Evolutionary conservation across 2,888 invertebrate species (phyloP), one percentile per base, ranked within the genome.

Genomic region (Tuta absoluta): DNA sequence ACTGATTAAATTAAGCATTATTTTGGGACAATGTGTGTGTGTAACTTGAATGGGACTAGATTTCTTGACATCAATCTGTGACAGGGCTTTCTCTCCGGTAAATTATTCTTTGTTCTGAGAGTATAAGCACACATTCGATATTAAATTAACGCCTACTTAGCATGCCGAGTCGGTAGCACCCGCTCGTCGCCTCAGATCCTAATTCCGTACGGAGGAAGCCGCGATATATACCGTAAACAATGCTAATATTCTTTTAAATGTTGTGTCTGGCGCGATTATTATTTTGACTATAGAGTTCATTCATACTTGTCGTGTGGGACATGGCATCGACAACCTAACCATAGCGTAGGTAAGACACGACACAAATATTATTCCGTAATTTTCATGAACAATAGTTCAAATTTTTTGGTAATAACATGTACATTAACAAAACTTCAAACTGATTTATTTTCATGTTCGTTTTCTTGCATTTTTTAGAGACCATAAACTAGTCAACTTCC

Each of bases 81-180:
- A 10, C 1, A 33, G 8, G 33, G 8, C 33, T 28, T 28, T 10
- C 4, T 33, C 4, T 33, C 8, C 10, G 2, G 5, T 28, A 8
- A 8, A 33, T 33, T 33, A 7, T 33, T 33, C 4, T 33, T 33
- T 33, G 33, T 8, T 33, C 33, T 33, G 10, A 8, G 33, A 33
- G 33, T 33, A 33, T 49, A 49, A 45, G 45, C 49, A 53, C 23
- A 53, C 75, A 76, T 74, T 71, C 73, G 65, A 76, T 79, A 82
- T 80, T 73, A 78, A 79, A 82, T 80, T 73, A 78, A 79, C 73
- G 75, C 71, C 81, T 79, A 79, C 80, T 87, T 87, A 82, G 72
- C 78, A 88, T 86, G 79, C 86, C 77, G 76, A 77, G 75, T 76
- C 74, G 70, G 76, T 77, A 33, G 71, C 74, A 72, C 67, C 68